Conservation (phyloP, 2,113 vertebrate genomes). For the Mixornis gularis region DNA sequence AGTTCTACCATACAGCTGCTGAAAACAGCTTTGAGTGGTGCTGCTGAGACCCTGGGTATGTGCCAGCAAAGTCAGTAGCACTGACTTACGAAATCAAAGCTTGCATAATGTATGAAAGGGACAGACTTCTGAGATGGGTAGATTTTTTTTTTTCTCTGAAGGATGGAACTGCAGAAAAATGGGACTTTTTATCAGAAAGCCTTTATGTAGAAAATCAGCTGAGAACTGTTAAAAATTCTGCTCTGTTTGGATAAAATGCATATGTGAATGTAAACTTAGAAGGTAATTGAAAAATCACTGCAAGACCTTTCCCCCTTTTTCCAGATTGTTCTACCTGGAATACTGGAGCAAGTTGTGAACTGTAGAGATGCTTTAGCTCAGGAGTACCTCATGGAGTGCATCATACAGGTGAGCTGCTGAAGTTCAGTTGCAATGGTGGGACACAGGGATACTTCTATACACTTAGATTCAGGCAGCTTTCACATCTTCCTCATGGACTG, state of each 20-base stretch:
- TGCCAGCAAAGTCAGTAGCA: not conserved
- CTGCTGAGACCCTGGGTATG: not conserved
- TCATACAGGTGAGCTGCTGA: conserved; percentile 87
- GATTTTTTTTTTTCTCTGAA: not conserved
- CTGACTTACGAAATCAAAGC: not conserved
- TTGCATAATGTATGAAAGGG: not conserved
- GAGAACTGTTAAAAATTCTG: not conserved
- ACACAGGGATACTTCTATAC: not conserved
- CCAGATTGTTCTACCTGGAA: conserved; percentile 91
- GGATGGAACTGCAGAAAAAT: not conserved
- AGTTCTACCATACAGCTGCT: not conserved
- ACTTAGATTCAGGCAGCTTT: not conserved
- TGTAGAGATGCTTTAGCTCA: conserved; percentile 96
- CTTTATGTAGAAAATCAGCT: not conserved
- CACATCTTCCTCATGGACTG: not conserved
- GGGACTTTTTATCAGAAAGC: not conserved
- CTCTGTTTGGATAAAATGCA: not conserved
- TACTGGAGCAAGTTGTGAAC: conserved; percentile 97
- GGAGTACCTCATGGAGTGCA: conserved; percentile 99
- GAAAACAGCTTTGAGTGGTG: not conserved
- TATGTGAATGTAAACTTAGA: not conserved
- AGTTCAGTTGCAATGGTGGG: not conserved
- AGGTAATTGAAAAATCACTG: not conserved
- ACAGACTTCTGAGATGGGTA: not conserved
- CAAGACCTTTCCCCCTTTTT: not conserved